Conservation (phyloP, 1,140 invertebrate genomes). For the Macrobrachium rosenbergii region DNA sequence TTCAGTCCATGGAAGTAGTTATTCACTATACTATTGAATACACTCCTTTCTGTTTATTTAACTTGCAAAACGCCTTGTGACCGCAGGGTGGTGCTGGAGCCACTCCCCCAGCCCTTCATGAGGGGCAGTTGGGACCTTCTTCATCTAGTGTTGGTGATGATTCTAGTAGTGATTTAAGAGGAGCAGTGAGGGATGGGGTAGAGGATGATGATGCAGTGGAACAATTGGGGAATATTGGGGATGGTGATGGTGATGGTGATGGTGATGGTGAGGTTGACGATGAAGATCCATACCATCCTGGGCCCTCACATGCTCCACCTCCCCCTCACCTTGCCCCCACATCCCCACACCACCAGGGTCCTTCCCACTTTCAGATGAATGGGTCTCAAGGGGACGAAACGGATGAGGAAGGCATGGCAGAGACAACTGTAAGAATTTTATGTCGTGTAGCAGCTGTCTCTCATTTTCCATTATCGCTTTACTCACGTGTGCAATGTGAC, state of each 20-base stretch:
- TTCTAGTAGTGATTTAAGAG: slow-evolving; percentile 2
- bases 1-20: no score
- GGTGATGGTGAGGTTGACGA: slow-evolving; percentile 1
- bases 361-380: slow-evolving; percentile 34
- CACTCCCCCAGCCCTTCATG: slow-evolving; percentile 29
- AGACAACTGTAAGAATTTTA: slow-evolving; percentile 35
- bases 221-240: background rate
- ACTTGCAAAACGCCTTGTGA: background rate
- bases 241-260: slow-evolving; percentile 15
- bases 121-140: slow-evolving; percentile 30
- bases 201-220: background rate
- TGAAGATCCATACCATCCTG: slow-evolving; percentile 33
- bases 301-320: slow-evolving; percentile 57
- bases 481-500: slow-evolving; percentile 27
- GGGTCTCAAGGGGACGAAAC: slow-evolving; percentile 46
- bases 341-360: slow-evolving; percentile 45
- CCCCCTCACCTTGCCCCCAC: slow-evolving; percentile 55
- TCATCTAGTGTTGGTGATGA: slow-evolving; percentile 48
- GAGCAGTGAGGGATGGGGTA: background rate
- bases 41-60: no score
- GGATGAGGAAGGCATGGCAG: slow-evolving; percentile 48
- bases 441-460: slow-evolving; percentile 19
- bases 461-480: background rate
- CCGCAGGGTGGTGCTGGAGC: slow-evolving; percentile 32
- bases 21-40: no score